Percentiles rank a stretch among this genome's conserved stretches.
Conservation (phyloP, 2,113 vertebrate species). For the Eulemur macaco region DNA sequence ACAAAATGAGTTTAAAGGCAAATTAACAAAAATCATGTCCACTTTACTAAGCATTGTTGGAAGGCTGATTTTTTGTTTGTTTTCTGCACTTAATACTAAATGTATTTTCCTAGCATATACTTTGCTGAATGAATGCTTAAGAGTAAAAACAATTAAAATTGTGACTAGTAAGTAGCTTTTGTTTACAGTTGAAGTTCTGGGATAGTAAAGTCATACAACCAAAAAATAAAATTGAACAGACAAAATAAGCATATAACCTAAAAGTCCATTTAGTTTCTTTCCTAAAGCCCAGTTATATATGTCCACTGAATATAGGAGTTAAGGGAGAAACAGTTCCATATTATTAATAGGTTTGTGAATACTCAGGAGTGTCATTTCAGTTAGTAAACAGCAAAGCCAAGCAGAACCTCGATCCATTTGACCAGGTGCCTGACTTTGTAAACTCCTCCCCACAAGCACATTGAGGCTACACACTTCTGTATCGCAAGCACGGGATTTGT, state of each 20-base stretch:
- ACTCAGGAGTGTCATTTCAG: background rate
- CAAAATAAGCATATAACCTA: background rate
- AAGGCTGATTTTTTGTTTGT: background rate
- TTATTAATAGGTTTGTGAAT: background rate
- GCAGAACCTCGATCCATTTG: background rate
- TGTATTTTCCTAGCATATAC: background rate
- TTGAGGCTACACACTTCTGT: background rate
- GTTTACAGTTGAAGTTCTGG: background rate
- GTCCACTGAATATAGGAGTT: background rate
- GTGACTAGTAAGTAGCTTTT: background rate
- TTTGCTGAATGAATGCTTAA: background rate
- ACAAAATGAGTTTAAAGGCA: constrained; percentile 3
- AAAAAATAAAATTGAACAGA: constrained; percentile 13
- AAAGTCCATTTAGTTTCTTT: background rate
- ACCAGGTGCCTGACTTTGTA: background rate
- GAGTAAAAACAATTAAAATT: background rate
- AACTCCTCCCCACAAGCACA: background rate
- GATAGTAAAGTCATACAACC: background rate
- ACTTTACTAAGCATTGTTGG: background rate
- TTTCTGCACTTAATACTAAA: background rate
- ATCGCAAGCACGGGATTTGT: background rate
- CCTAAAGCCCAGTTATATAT: background rate
- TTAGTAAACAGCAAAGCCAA: background rate
- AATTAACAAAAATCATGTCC: background rate
- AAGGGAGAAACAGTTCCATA: background rate